Conservation (phyloP, 2,888 invertebrate genomes). For the Emmelina monodactyla region DNA sequence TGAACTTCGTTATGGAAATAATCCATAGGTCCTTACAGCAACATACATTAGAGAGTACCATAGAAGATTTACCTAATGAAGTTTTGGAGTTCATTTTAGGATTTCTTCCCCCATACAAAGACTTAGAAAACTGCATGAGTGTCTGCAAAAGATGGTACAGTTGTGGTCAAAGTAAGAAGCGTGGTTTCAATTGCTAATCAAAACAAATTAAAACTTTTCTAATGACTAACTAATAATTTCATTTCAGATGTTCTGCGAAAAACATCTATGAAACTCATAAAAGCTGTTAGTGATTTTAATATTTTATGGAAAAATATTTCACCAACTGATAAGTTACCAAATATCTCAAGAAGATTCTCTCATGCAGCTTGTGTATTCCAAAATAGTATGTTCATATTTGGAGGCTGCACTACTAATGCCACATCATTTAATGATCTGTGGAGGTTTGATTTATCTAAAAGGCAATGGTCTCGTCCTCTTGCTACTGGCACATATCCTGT, state of each 20-base stretch:
- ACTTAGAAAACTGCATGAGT: conserved; percentile 83
- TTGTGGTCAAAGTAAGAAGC: conserved; percentile 82
- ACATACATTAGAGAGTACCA: conserved; percentile 36
- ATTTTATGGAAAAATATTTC: conserved; percentile 76
- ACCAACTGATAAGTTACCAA: conserved; percentile 68
- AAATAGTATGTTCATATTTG: conserved; percentile 93
- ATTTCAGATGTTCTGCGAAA: conserved; percentile 80
- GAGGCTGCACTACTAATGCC: conserved; percentile 92
- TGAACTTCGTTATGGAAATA: conserved; percentile 32
- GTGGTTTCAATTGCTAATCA: not conserved
- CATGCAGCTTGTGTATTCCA: conserved; percentile 87
- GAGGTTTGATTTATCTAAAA: conserved; percentile 86
- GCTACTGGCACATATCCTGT: conserved; percentile 90
- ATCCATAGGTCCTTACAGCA: conserved; percentile 33
- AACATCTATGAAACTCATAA: conserved; percentile 75
- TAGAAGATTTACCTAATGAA: conserved; percentile 88
- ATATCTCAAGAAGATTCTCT: conserved; percentile 91
- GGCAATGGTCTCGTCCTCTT: conserved; percentile 85
- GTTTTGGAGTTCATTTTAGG: conserved; percentile 91
- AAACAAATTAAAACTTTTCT: too few relatives aligned
- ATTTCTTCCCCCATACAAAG: conserved; percentile 88
- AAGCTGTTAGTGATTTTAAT: conserved; percentile 78
- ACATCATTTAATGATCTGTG: conserved; percentile 98
- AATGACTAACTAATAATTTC: too few relatives aligned
- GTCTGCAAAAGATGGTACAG: conserved; percentile 89